Conservation (phyloP, 2,888 invertebrate species). For the Cataglyphis rosenhaueri region DNA sequence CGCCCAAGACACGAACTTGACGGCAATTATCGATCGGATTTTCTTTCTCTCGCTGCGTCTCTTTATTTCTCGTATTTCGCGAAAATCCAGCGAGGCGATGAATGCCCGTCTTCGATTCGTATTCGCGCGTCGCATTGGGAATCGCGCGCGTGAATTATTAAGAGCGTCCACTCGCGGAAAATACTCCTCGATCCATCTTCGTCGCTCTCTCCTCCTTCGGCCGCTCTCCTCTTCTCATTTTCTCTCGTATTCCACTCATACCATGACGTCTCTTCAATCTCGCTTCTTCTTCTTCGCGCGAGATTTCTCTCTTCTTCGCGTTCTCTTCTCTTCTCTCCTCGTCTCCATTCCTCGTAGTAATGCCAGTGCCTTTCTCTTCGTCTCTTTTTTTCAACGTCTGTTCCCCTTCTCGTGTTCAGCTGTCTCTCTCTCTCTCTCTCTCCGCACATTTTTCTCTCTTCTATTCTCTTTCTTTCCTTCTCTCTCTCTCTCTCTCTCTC, state of each 20-base stretch:
- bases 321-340: constrained; percentile 53
- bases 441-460: constrained; percentile 45
- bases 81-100: constrained; percentile 44
- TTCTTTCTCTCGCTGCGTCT: constrained; percentile 23
- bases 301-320: constrained; percentile 53
- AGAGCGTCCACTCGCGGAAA: constrained; percentile 77
- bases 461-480: neutral
- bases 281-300: constrained; percentile 54
- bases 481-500: constrained; percentile 29
- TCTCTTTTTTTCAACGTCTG: constrained; percentile 59
- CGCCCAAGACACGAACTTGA: neutral
- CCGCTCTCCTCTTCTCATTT: constrained; percentile 40
- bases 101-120: constrained; percentile 56
- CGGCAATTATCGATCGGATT: constrained; percentile 40
- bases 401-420: constrained; percentile 54
- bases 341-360: constrained; percentile 27
- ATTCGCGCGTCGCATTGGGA: constrained; percentile 61
- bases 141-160: constrained; percentile 81
- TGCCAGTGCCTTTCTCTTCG: constrained; percentile 40
- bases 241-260: constrained; percentile 66
- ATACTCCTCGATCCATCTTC: constrained; percentile 68
- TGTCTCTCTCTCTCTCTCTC: constrained; percentile 40
- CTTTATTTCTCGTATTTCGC: constrained; percentile 58
- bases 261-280: constrained; percentile 67
- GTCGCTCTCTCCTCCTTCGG: constrained; percentile 42